These are phyloP conservation scores for Acanthurus tractus DNA, from an alignment of 2,797 vertebrate genomes.

Conservation along the genomic window DNA sequence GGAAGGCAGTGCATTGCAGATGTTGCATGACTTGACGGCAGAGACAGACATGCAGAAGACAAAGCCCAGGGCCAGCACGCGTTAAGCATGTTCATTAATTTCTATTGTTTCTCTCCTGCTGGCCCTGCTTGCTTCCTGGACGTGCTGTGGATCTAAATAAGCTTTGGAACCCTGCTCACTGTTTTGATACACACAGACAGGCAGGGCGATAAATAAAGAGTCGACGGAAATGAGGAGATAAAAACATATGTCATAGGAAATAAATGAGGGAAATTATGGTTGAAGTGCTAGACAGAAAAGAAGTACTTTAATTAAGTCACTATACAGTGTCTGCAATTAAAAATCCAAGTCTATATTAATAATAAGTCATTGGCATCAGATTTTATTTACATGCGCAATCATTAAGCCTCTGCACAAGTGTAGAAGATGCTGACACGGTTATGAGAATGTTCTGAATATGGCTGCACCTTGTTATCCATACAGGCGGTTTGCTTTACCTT, in stretches of 20 bases:
- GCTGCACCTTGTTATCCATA: slow-evolving; percentile 11
- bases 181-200: slow-evolving; percentile 44
- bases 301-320: slow-evolving; percentile 50
- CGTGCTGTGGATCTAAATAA: slow-evolving; percentile 74
- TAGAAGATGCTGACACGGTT: slow-evolving; percentile 18
- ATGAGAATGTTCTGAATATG: slow-evolving; percentile 13
- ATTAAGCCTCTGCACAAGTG: not conserved
- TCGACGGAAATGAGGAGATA: slow-evolving; percentile 40
- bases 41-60: slow-evolving; percentile 57
- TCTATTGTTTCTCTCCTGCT: slow-evolving; percentile 67
- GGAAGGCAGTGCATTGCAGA: slow-evolving; percentile 39
- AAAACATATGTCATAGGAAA: slow-evolving; percentile 46
- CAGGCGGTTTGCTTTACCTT: slow-evolving; percentile 38
- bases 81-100: slow-evolving; percentile 82
- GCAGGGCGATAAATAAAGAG: slow-evolving; percentile 39
- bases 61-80: slow-evolving; percentile 57
- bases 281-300: slow-evolving; percentile 12
- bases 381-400: slow-evolving; percentile 42
- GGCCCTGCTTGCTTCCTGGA: slow-evolving; percentile 66
- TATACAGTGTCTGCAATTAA: slow-evolving; percentile 25
- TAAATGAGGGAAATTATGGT: slow-evolving; percentile 44
- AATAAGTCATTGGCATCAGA: slow-evolving; percentile 37
- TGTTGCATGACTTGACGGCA: slow-evolving; percentile 32
- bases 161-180: slow-evolving; percentile 42
- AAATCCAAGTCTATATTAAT: slow-evolving; percentile 43